phyloP scores from a whole-genome alignment of 2,113 vertebrate species.

The Crypturellus undulatus region DNA sequence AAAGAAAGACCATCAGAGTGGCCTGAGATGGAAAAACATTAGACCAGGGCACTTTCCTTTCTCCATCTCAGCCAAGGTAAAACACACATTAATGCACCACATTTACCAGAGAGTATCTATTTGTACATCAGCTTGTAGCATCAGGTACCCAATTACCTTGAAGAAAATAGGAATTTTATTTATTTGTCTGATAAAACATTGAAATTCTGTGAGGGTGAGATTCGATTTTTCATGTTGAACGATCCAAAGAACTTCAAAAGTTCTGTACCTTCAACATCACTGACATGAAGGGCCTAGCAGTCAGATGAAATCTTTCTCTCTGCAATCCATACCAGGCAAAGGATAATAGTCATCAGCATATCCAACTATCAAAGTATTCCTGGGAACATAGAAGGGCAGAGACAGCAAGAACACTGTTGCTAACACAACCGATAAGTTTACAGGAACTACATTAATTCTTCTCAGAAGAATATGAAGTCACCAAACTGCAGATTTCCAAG shows the following conservation, averaged over 20 bases:
- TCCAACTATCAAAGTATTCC: not conserved
- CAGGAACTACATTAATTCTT: not conserved
- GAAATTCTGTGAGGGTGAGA: not conserved
- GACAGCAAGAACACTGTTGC: not conserved
- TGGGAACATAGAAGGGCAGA: rapidly evolving
- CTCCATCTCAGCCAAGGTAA: not conserved
- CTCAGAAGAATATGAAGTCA: not conserved
- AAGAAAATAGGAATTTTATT: not conserved
- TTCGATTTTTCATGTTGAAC: not conserved
- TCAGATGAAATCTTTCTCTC: not conserved
- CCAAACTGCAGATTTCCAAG: not conserved
- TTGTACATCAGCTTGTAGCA: not conserved
- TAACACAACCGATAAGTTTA: not conserved
- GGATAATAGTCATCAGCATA: not conserved
- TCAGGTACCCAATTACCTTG: not conserved
- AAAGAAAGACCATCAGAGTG: not conserved
- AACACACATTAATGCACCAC: not conserved
- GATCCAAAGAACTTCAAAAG: not conserved
- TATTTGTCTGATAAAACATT: not conserved
- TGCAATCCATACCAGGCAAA: not conserved
- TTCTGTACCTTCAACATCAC: not conserved
- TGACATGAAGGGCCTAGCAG: not conserved
- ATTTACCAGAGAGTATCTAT: not conserved
- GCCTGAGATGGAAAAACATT: not conserved
- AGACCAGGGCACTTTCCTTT: too few species aligned